Evolutionary conservation across 1,140 invertebrate species (phyloP).

Genomic region (Leucophenga varia): DNA sequence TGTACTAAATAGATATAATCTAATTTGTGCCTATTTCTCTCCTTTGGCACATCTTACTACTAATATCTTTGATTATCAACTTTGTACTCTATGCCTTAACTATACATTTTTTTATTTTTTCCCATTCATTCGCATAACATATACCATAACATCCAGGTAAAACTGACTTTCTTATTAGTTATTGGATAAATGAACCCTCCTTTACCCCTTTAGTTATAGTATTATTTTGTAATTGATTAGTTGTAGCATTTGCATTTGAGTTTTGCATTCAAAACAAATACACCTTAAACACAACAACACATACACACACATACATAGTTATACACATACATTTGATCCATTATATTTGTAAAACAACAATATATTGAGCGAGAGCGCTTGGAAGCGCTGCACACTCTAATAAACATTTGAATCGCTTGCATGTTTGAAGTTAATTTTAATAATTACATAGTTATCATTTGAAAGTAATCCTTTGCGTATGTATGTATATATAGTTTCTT

Average conservation of each 20-base stretch:
- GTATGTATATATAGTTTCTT: slow-evolving; percentile 44
- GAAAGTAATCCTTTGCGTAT: slow-evolving; percentile 46
- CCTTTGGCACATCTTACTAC: slow-evolving; percentile 2
- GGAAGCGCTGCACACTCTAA: slow-evolving; percentile 9
- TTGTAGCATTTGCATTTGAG: slow-evolving; percentile 47
- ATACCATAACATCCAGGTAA: slow-evolving; percentile 9
- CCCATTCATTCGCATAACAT: too few relatives aligned
- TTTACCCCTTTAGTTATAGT: slow-evolving; percentile 7
- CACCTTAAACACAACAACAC: too few relatives aligned
- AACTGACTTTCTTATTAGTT: slow-evolving; percentile 1
- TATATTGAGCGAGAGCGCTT: slow-evolving; percentile 1
- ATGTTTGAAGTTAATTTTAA: slow-evolving; percentile 42
- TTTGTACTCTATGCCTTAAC: too few relatives aligned
- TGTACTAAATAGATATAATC: slow-evolving; percentile 12
- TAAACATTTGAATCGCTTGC: slow-evolving; percentile 36
- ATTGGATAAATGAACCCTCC: not conserved
- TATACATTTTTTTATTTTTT: too few relatives aligned
- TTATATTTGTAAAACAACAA: slow-evolving; percentile 3
- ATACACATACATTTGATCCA: slow-evolving; percentile 3
- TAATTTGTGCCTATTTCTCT: slow-evolving; percentile 4
- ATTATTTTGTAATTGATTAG: slow-evolving; percentile 40
- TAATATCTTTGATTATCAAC: slow-evolving; percentile 13
- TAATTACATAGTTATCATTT: slow-evolving; percentile 41
- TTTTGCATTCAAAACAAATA: slow-evolving; percentile 30
- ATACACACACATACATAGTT: slow-evolving; percentile 18